Percentiles rank a stretch among this genome's conserved stretches.
Evolutionary conservation across 2,888 invertebrate genomes (phyloP).

Genomic region (Agonum fuliginosum): DNA sequence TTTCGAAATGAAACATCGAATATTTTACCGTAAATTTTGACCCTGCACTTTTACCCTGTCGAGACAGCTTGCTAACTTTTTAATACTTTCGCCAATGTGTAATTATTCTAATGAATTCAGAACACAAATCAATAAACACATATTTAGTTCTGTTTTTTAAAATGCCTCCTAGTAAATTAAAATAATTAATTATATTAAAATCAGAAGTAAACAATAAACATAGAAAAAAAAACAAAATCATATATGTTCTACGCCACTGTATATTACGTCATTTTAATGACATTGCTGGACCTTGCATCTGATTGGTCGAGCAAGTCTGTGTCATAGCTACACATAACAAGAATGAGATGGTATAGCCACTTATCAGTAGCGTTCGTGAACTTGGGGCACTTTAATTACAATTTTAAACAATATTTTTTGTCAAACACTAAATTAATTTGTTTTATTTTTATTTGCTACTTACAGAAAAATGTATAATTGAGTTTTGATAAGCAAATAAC

Average conservation of each 20-base stretch:
- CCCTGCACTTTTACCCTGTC: background rate
- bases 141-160: too few species aligned
- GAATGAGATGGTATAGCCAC: slow-evolving; percentile 30
- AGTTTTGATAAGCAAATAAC: background rate
- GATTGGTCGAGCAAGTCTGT: slow-evolving; percentile 42
- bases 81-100: too few species aligned
- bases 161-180: too few species aligned
- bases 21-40: slow-evolving; percentile 3
- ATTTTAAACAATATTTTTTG: too few species aligned
- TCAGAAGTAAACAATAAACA: background rate
- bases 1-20: background rate
- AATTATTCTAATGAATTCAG: background rate
- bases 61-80: background rate
- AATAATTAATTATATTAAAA: background rate
- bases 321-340: slow-evolving; percentile 41
- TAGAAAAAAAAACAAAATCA: background rate
- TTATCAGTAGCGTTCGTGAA: slow-evolving; percentile 11
- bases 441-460: too few species aligned
- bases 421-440: slow-evolving; percentile 32
- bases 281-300: slow-evolving; percentile 47
- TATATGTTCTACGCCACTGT: slow-evolving; percentile 22
- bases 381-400: too few species aligned
- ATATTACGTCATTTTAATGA: slow-evolving; percentile 50
- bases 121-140: too few species aligned
- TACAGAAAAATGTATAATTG: too few species aligned